Conservation (phyloP, 2,888 invertebrate species). For the Chymomyza amoena region DNA sequence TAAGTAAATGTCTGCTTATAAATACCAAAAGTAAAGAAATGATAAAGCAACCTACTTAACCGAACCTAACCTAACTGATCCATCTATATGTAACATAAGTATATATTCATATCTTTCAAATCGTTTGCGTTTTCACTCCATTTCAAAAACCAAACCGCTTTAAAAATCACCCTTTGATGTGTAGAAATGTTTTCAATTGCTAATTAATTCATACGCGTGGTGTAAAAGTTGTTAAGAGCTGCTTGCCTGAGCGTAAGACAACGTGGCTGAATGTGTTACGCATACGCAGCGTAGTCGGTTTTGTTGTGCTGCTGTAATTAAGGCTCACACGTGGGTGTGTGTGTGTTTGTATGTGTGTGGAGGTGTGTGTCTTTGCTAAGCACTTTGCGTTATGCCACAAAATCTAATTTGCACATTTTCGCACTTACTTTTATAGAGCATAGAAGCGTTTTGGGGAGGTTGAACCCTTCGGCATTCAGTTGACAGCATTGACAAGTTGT, state of each 20-base stretch:
- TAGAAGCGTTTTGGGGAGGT: conserved; percentile 22
- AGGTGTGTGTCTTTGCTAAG: conserved; percentile 9
- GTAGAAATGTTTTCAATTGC: conserved; percentile 35
- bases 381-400: conserved; percentile 41
- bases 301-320: conserved; percentile 37
- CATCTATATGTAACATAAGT: too few relatives aligned
- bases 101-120: too few relatives aligned
- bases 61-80: too few relatives aligned
- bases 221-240: conserved; percentile 35
- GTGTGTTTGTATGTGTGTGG: conserved; percentile 11
- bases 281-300: conserved; percentile 29
- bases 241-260: conserved; percentile 15
- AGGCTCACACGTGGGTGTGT: conserved; percentile 26
- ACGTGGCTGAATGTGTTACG: conserved; percentile 15
- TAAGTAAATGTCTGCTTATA: too few relatives aligned
- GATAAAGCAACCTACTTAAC: too few relatives aligned
- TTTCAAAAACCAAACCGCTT: too few relatives aligned
- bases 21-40: too few relatives aligned
- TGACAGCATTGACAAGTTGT: conserved; percentile 41
- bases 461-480: background rate
- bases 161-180: too few relatives aligned
- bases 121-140: too few relatives aligned
- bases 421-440: conserved; percentile 48
- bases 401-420: conserved; percentile 65
- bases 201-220: conserved; percentile 59